A percentile compares a stretch with the other conserved stretches of the same genome.
Conservation (phyloP, 2,888 invertebrate genomes). For the Diadegma fenestrale region DNA sequence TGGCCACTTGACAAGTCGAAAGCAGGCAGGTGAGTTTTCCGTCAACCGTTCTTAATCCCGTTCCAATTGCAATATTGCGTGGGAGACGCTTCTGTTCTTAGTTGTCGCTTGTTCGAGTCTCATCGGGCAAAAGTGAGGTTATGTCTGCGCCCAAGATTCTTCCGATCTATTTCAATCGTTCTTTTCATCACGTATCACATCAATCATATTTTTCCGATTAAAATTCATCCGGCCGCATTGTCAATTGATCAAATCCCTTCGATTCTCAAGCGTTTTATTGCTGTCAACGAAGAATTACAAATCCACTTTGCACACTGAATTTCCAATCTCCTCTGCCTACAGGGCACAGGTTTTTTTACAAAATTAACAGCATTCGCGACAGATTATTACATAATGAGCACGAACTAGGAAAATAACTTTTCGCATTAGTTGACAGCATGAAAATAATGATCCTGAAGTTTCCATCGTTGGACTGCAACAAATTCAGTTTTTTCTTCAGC, state of each 20-base stretch:
- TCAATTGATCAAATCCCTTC: not conserved
- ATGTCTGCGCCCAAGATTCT: not conserved
- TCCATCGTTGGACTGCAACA: no score
- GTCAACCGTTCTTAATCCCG: slow-evolving; percentile 48
- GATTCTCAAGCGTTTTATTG: not conserved
- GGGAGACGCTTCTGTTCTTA: not conserved
- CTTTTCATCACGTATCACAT: not conserved
- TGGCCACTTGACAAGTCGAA: slow-evolving; percentile 92
- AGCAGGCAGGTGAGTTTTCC: slow-evolving; percentile 88
- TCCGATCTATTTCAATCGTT: not conserved
- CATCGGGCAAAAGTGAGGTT: slow-evolving; percentile 7
- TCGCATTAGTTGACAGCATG: no score
- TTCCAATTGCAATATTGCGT: slow-evolving; percentile 64
- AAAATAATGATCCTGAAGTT: no score
- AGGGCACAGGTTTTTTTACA: not conserved
- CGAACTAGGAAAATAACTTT: no score
- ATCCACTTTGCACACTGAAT: not conserved
- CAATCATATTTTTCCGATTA: not conserved
- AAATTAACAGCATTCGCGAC: not conserved
- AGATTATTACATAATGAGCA: not conserved
- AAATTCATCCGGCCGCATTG: not conserved
- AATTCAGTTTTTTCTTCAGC: no score
- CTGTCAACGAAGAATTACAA: not conserved
- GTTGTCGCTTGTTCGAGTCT: no score
- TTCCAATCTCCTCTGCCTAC: not conserved